phyloP scores from a whole-genome alignment of 53 echinoderm and acorn worm genomes.

The Zoroaster sp. region DNA sequence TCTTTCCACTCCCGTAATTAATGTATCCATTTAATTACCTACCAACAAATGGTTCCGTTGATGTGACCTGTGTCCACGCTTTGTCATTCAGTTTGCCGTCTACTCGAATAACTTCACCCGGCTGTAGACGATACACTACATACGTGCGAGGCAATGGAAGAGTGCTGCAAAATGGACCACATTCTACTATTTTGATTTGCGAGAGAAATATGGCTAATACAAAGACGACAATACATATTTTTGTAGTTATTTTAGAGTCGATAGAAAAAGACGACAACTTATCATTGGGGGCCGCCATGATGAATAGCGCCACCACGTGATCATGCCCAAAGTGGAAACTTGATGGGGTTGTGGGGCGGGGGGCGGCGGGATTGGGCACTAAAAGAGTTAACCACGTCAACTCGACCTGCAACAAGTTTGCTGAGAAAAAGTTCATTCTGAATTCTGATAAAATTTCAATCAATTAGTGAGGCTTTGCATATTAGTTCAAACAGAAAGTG shows the following conservation, averaged over 20 bases:
- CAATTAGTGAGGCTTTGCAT: too few relatives aligned
- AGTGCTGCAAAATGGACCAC: conserved; percentile 29
- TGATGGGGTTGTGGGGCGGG: not conserved
- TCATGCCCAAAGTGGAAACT: not conserved
- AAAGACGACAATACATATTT: conserved; percentile 25
- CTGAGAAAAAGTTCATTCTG: too few relatives aligned
- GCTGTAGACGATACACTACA: conserved; percentile 63
- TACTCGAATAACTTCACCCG: conserved; percentile 58
- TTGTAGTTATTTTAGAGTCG: conserved; percentile 19
- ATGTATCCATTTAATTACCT: not conserved
- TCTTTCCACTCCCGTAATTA: too few relatives aligned
- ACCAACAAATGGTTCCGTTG: conserved; percentile 74
- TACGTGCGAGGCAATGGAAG: conserved; percentile 74
- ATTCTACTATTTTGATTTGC: conserved; percentile 10
- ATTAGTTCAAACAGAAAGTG: too few relatives aligned
- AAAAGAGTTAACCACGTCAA: too few relatives aligned
- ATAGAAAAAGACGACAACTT: conserved; percentile 18
- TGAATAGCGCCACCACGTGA: conserved; percentile 36
- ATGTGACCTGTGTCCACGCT: conserved; percentile 58
- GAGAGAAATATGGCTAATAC: conserved; percentile 23
- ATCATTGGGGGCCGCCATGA: conserved; percentile 22
- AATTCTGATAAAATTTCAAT: too few relatives aligned
- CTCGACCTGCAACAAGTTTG: too few relatives aligned
- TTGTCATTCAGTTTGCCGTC: conserved; percentile 81
- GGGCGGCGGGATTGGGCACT: too few relatives aligned